Base-by-base conservation (phyloP, 2,888 invertebrate species). In the Beris chalybata region DNA sequence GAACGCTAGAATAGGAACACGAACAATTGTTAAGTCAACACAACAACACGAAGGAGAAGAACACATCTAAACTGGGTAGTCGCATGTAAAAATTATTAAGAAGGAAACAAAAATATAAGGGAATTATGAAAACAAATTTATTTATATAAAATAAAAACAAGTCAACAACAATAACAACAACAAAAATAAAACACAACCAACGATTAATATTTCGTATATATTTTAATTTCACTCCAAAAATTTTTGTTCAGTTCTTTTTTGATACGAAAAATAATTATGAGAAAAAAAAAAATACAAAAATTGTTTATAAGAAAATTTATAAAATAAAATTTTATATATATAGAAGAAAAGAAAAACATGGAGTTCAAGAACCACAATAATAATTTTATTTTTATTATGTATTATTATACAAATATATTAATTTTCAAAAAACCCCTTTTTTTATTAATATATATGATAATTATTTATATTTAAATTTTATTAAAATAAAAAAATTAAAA, bases 31-130 rank as follows among this genome's bases (percentile, higher is more conserved):
- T 38, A 38, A 38, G 38, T 9, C 38, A 38, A 38, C 67, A 67
- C 67, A 22, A 71, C 73, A 75, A 73, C 22, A 22, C 72, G 72
- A 74, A 74, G 73, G 73, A 73, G 70, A 66, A 68, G 57, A 70
- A 70, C 76, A 77, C 76, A 79, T 78, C 76, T 79, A 79, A 79
- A 78, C 79, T 79, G 79, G 79, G 79, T 79, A 79, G 79, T 79
- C 79, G 79, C 79, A 79, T 79, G 79, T 79, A 79, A 79, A 79
- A 53, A 57, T 61, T 63, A 66, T 45, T 64, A 64, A 64, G 22
- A 9, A 45, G 55, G n/a, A 44, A 54, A 43, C 52, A 11, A 64
- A 64, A 54, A 54, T 29, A 15, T 53, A 64, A 15, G 32, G 47
- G 52, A 54, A 31, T 47, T 11, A 43, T 55, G 32, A 22, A 22